Percentiles rank a stretch among this genome's conserved stretches.
Evolutionary conservation across 2,888 invertebrate species (phyloP).

Genomic region (Drosophila neoperkinsi): DNA sequence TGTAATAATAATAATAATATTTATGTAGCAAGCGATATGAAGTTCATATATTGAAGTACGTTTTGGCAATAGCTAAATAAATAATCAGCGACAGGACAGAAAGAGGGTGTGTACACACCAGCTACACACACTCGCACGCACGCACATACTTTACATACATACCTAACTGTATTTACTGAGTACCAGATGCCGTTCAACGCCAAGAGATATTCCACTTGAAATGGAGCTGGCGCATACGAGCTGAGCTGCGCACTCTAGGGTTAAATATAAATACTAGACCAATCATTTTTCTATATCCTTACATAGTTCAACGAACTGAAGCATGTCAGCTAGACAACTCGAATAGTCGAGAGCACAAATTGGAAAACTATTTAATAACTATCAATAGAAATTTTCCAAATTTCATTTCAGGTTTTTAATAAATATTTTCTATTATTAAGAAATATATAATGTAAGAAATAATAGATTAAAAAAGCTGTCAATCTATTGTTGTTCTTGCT

Average conservation of each 20-base stretch:
- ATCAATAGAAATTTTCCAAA: rapidly evolving
- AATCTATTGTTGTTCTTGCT: not conserved
- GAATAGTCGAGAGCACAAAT: not conserved
- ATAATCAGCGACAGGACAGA: conserved; percentile 59
- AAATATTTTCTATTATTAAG: not conserved
- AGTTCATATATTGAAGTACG: conserved; percentile 53
- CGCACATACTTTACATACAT: conserved; percentile 3
- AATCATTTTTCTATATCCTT: not conserved
- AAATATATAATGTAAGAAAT: no score
- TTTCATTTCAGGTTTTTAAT: not conserved
- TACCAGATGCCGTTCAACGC: conserved; percentile 37
- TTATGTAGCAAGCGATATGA: conserved; percentile 75
- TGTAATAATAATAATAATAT: conserved; percentile 74
- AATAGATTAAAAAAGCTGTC: not conserved
- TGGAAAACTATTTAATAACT: not conserved
- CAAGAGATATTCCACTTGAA: conserved; percentile 30
- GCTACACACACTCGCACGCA: conserved; percentile 15
- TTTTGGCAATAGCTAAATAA: conserved; percentile 70
- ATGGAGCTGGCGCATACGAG: conserved; percentile 45
- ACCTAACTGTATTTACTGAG: conserved; percentile 7
- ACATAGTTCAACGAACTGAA: not conserved
- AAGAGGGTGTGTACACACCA: conserved; percentile 22
- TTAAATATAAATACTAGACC: not conserved
- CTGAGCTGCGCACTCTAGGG: not conserved
- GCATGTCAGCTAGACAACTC: not conserved